Base-by-base conservation (phyloP, 2,113 vertebrate genomes). In the Chloropsis hardwickii region DNA sequence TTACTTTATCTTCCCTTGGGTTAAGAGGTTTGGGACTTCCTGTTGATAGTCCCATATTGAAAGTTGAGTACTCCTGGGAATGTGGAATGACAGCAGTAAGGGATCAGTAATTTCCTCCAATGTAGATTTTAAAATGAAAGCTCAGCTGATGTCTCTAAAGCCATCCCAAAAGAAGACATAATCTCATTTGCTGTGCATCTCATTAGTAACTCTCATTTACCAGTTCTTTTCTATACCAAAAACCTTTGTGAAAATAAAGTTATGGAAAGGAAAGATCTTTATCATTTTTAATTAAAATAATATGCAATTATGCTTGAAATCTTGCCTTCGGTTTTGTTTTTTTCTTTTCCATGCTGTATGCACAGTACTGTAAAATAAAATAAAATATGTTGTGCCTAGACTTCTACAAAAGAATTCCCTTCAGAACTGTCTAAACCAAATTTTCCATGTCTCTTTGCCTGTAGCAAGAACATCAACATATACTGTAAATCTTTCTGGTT, bases 401-500 rank as follows among this genome's bases (percentile, higher is more conserved):
- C 20, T 80, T 85, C 74, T 82, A 39, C 48, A 61, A 66, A 85
- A 84, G 53, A 29, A 79, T 79, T 95, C 54, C 39, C 33, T 80
- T 87, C 47, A 72, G 70, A 85, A 45, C 39, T 79, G 11, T 89
- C 60, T 92, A 51, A 91, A 93, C 61, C 24, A 0, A 79, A 80
- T 88, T 82, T 89, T 37, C 29, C 85, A 37, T 33, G 13, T 76
- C 40, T 91, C 47, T 90, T 70, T 70, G 86, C 89, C 91, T 76
- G 56, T 45, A 95, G 86, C 65, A 91, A 87, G 37, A 91, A 72
- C 82, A 90, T 61, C 84, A 79, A 80, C 57, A 76, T 2, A 39
- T 24, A 61, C 31, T 37, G 57, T 92, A 85, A 85, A 94, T 93
- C 84, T 90, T 83, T 69, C 79, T 5, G 3, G 27, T 77, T 94